Base-by-base conservation (phyloP, 2,797 vertebrate genomes). In the Platyrinchus mystaceus region DNA sequence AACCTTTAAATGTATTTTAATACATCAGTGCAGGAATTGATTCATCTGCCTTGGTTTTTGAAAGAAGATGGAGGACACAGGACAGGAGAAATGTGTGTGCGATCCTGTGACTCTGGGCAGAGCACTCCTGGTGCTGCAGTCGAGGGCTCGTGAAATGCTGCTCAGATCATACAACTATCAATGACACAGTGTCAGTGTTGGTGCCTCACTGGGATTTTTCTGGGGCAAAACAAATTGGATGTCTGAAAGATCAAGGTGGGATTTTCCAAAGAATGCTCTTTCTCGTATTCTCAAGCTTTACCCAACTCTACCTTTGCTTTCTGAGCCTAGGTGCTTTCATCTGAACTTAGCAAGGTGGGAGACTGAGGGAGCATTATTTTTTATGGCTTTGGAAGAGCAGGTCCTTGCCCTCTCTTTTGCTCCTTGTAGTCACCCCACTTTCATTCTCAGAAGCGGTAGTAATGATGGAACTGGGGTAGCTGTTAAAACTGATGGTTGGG, bases 131-230 rank as follows among this genome's bases (percentile, higher is more conserved):
- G 37, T 68, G 27, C 69, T 28, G 28, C 66, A 34, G 39, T 0
- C 37, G 18, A 58, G 66, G 39, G 34, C 21, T 19, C 68, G 39
- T 30, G 53, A 64, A 36, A n/a, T 11, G 15, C 49, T 90, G 70
- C 79, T 73, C 15, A 9, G 3, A 20, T 19, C 19, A 6, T 14
- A 6, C 8, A 17, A 15, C 26, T 39, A 2, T 39, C 14, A 16
- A 50, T 23, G 17, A 44, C 0, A 3, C 1, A 3, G 11, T 0
- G 2, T 18, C 41, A 13, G 7, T 15, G 46, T 20, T 30, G 32
- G 28, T 0, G 0, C 11, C 74, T 41, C 37, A 10, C 30, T 4
- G 56, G 58, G 18, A 10, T 58, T 85, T 46, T 15, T 36, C 39
- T 43, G n/a, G 23, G n/a, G 7, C 27, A 50, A 62, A 70, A 34